A percentile compares a stretch with the other conserved stretches of the same genome.
These are phyloP conservation scores for Gallinago nigripennis DNA, from an alignment of 2,797 vertebrate genomes.

Conservation along the genomic window DNA sequence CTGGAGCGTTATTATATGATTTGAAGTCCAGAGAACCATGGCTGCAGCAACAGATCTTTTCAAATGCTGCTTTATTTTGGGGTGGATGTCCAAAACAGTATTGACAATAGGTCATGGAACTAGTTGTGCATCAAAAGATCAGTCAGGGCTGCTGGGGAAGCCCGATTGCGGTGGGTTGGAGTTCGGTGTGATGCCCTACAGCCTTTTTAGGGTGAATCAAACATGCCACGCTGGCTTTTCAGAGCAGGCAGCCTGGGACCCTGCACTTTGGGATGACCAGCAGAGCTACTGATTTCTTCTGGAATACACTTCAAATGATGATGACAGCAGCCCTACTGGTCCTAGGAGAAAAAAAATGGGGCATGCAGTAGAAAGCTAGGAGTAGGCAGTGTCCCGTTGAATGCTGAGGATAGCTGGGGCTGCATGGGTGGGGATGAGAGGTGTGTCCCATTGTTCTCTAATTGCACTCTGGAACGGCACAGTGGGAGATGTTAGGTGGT, in stretches of 20 bases:
- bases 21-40: background rate
- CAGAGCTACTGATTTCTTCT: background rate
- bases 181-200: background rate
- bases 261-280: background rate
- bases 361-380: background rate
- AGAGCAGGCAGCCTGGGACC: background rate
- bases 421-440: background rate
- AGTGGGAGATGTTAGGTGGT: background rate
- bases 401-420: background rate
- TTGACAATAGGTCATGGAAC: background rate
- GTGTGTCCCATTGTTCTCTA: background rate
- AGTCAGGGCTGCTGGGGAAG: background rate
- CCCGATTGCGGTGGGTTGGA: background rate
- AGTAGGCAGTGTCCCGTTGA: accelerated
- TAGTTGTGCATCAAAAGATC: background rate
- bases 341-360: background rate
- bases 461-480: background rate
- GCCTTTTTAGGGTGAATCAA: background rate
- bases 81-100: background rate
- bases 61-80: background rate
- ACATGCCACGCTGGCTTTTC: background rate
- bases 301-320: background rate
- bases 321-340: background rate
- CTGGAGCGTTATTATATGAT: accelerated
- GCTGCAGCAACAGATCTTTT: background rate